Evolutionary conservation across 2,888 invertebrate species (phyloP).

Genomic region (Brachylomia viminalis): DNA sequence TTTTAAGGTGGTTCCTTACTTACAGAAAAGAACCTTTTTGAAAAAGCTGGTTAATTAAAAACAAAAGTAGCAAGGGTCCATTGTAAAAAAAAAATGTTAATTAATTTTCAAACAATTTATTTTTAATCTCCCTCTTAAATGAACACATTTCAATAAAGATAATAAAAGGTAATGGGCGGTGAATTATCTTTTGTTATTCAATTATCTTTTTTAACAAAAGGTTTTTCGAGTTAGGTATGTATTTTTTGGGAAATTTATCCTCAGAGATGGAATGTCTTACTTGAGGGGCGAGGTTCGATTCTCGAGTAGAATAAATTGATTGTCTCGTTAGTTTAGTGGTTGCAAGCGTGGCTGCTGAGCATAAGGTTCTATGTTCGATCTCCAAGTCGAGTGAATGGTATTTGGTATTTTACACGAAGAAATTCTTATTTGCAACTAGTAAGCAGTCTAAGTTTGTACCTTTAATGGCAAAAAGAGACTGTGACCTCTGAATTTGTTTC

Average conservation of each 20-base stretch:
- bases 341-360: no score
- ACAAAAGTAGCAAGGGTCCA: conserved; percentile 6
- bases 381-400: no score
- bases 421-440: no score
- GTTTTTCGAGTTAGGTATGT: conserved; percentile 2
- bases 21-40: not conserved
- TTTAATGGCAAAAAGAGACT: no score
- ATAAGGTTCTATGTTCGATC: no score
- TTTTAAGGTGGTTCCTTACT: no score
- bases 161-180: conserved; percentile 35
- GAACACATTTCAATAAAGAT: conserved; percentile 49
- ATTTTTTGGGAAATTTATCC: conserved; percentile 9
- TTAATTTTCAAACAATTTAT: conserved; percentile 47
- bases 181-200: conserved; percentile 47
- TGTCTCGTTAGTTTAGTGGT: no score
- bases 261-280: not conserved
- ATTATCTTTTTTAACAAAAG: conserved; percentile 34
- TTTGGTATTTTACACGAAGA: no score
- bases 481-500: no score
- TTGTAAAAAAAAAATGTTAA: conserved; percentile 33
- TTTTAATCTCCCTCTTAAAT: conserved; percentile 46
- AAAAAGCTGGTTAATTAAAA: not conserved
- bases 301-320: not conserved
- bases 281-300: not conserved
- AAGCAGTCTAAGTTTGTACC: no score